A percentile compares a stretch with the other conserved stretches of the same genome.
phyloP scores from a whole-genome alignment of 2,797 vertebrate genomes.

The Novumbra hubbsi region DNA sequence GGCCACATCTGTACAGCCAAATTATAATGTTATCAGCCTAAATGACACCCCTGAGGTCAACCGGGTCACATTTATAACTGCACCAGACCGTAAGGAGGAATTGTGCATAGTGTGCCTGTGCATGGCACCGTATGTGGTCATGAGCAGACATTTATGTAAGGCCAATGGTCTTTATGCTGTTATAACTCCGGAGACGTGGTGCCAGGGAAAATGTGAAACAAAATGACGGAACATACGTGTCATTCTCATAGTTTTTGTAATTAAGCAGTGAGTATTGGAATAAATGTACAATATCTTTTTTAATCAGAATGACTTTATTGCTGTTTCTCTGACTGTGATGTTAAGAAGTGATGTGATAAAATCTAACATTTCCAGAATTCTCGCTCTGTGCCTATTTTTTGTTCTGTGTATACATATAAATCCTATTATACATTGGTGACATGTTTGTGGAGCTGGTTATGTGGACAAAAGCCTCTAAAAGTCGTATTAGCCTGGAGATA shows the following conservation, averaged over 20 bases:
- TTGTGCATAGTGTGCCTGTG: background rate
- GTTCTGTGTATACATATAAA: background rate
- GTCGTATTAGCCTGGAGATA: slow-evolving; percentile 3
- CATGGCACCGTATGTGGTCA: background rate
- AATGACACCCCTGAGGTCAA: slow-evolving; percentile 5
- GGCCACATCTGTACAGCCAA: background rate
- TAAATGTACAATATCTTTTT: slow-evolving; percentile 16
- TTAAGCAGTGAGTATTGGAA: slow-evolving; percentile 11
- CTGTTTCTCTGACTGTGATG: slow-evolving; percentile 14
- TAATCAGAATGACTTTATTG: background rate
- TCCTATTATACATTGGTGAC: too few relatives aligned
- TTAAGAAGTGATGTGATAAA: slow-evolving; percentile 33
- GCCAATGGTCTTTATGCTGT: slow-evolving; percentile 11
- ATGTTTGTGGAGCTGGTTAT: background rate
- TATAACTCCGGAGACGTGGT: slow-evolving; percentile 11
- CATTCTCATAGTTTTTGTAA: background rate
- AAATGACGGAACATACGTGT: background rate
- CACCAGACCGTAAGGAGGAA: slow-evolving; percentile 25
- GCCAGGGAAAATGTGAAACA: slow-evolving; percentile 22
- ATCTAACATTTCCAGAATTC: slow-evolving; percentile 28
- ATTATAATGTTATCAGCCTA: background rate
- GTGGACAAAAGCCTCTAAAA: background rate
- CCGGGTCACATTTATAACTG: slow-evolving; percentile 17
- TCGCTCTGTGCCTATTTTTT: background rate
- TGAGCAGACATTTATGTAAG: slow-evolving; percentile 21